Evolutionary conservation across 2,888 invertebrate genomes (phyloP).

Genomic region (Lumbricus terrestris): DNA sequence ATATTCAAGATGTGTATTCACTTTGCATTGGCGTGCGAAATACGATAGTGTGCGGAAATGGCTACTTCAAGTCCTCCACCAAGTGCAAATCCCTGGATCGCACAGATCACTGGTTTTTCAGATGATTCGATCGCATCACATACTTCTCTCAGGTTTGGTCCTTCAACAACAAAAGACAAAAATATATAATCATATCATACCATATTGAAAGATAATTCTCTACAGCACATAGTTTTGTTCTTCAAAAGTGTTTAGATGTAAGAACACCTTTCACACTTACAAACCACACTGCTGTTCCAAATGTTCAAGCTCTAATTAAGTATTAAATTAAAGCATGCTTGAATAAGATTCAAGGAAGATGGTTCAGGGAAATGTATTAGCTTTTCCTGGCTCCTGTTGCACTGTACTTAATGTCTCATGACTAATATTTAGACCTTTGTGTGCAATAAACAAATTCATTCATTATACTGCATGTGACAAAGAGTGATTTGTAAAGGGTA

Average conservation of each 20-base stretch:
- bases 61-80: slow-evolving; percentile 94
- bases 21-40: slow-evolving; percentile 80
- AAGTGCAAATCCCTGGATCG: slow-evolving; percentile 88
- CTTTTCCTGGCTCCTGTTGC: too few relatives aligned
- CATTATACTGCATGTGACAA: not conserved
- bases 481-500: not conserved
- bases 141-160: slow-evolving; percentile 63
- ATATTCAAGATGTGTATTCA: slow-evolving; percentile 64
- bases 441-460: too few relatives aligned
- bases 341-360: too few relatives aligned
- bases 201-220: not conserved
- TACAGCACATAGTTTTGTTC: not conserved
- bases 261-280: too few relatives aligned
- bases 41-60: slow-evolving; percentile 88
- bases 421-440: too few relatives aligned
- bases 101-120: slow-evolving; percentile 86
- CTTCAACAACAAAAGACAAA: slow-evolving; percentile 28
- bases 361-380: too few relatives aligned
- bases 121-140: slow-evolving; percentile 77
- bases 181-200: not conserved
- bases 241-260: not conserved
- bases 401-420: too few relatives aligned
- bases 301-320: too few relatives aligned
- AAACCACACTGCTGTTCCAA: too few relatives aligned
- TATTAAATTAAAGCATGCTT: too few relatives aligned